Evolutionary conservation across 2,888 invertebrate genomes (phyloP), one percentile per base, ranked within the genome.

Genomic region (Hydropsyche betteni): DNA sequence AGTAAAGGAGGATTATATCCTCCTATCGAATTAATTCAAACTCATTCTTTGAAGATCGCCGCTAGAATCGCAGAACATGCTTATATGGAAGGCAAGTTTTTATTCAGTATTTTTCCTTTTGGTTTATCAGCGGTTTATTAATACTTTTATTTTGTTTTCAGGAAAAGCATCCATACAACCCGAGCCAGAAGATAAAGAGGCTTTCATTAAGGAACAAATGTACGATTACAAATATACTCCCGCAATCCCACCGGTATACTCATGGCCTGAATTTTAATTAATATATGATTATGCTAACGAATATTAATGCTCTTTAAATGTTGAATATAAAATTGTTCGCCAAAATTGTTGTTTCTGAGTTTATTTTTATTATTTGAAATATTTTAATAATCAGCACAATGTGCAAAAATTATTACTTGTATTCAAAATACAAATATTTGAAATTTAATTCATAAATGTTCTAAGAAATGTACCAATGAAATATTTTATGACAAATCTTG

Each of bases 1-100:
- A 90, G 89, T 0, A 90, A 89, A 74, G 98, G 98, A 76, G 92
- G 96, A 80, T 88, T 99, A 74, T 99, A 98, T 85, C 99, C 99
- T 24, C 96, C 97, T 0, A 88, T 99, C 12, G 87, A 89, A 55
- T 88, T 90, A 78, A 97, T 99, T 80, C 91, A 94, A 81, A 89
- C 93, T 78, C 95, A 96, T 82, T 98, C 98, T 0, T 86, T 96
- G 74, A 90, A 91, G 83, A 97, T 99, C 81, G 98, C 97, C 33
- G 89, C 90, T 53, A 90, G 90, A 82, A 85, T 98, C 75, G 92
- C 94, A 70, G 91, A 95, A 74, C 93, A 93, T 83, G 94, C 96
- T 0, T 99, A 96, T 84, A 86, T 89, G 80, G 89, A 90, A 80
- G 90, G 94, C 94, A 85, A 85, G 82, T 82, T 75, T 68, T 77